These are phyloP conservation scores for Drosophila greeni DNA, from an alignment of 2,888 invertebrate genomes.

Conservation along the genomic window DNA sequence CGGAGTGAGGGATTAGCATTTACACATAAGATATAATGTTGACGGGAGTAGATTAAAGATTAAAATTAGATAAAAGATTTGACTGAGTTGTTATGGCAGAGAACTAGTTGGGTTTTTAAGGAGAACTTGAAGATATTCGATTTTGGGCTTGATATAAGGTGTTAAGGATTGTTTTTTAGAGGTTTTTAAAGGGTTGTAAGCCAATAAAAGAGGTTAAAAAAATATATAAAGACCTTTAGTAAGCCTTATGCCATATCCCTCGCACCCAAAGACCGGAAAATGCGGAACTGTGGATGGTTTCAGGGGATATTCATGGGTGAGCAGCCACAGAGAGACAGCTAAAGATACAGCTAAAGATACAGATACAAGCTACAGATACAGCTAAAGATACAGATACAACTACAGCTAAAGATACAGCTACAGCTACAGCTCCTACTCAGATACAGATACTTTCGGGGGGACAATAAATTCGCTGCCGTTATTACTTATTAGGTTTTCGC, in stretches of 20 bases:
- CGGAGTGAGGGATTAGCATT: conserved; percentile 1
- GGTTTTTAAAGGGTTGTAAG: neutral
- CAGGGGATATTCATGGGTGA: conserved; percentile 11
- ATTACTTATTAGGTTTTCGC: conserved; percentile 32
- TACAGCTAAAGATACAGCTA: conserved; percentile 4
- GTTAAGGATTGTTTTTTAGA: neutral
- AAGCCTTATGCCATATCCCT: neutral
- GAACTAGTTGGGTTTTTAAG: neutral
- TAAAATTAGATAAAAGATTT: conserved; percentile 1
- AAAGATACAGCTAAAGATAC: no score
- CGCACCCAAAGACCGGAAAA: conserved; percentile 5
- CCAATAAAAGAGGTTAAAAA: neutral
- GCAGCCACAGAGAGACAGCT: conserved; percentile 9
- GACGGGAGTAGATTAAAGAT: conserved; percentile 1
- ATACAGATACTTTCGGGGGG: conserved; percentile 10
- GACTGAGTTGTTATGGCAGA: neutral
- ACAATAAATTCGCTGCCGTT: conserved; percentile 43
- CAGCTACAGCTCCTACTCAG: neutral
- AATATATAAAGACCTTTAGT: neutral
- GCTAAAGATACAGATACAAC: conserved; percentile 3
- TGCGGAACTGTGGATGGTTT: conserved; percentile 40
- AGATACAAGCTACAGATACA: no score
- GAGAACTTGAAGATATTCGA: neutral
- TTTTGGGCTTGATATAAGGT: neutral
- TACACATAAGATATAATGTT: conserved; percentile 2